These are phyloP conservation scores for Plecturocebus donacophilus DNA, from an alignment of 2,113 vertebrate species.

Conservation along the genomic window DNA sequence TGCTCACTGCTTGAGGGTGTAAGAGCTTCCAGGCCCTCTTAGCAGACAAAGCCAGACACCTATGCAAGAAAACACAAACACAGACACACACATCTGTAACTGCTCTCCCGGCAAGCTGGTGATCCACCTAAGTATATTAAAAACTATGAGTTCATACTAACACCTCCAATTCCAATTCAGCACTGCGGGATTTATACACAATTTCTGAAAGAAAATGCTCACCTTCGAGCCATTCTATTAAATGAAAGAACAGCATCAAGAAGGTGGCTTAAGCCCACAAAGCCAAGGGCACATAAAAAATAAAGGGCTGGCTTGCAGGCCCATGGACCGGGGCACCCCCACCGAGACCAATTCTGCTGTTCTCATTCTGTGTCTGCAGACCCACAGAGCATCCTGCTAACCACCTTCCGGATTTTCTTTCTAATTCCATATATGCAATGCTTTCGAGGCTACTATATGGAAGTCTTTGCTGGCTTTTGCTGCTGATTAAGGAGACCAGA, in stretches of 20 bases:
- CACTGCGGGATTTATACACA: neutral
- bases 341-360: neutral
- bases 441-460: too few relatives aligned
- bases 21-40: neutral
- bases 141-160: rapidly evolving
- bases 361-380: neutral
- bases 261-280: neutral
- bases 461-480: neutral
- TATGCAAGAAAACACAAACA: neutral
- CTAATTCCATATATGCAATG: neutral
- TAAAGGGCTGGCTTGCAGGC: too few relatives aligned
- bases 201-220: neutral
- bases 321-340: rapidly evolving
- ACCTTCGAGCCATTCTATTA: neutral
- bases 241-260: neutral
- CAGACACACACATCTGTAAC: rapidly evolving
- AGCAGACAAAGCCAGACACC: neutral
- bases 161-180: too few relatives aligned
- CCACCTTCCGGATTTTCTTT: neutral
- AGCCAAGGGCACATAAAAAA: neutral
- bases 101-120: too few relatives aligned
- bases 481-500: neutral
- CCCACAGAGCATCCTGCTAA: neutral
- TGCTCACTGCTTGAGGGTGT: too few relatives aligned
- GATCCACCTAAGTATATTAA: neutral